These are phyloP conservation scores for Littorina saxatilis DNA, from an alignment of 1,140 invertebrate genomes.

Conservation along the genomic window DNA sequence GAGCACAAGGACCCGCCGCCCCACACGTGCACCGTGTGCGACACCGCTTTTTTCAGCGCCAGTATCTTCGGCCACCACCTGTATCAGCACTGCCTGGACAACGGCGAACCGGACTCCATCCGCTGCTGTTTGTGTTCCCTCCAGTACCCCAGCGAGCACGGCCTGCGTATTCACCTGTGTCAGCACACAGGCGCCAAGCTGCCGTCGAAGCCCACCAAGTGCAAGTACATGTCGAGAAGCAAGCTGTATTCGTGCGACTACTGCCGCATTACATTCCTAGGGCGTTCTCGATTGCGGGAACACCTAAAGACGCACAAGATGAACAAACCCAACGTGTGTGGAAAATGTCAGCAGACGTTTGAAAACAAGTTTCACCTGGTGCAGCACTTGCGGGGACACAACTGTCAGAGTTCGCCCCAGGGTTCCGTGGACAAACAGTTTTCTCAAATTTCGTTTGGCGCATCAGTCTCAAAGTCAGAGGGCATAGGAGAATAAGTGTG, in stretches of 20 bases:
- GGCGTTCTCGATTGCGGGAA: background rate
- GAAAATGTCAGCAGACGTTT: background rate
- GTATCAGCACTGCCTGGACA: background rate
- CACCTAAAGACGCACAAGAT: background rate
- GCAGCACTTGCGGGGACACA: background rate
- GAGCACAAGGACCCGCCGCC: slow-evolving; percentile 17
- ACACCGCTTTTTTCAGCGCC: slow-evolving; percentile 9
- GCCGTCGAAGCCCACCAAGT: too few relatives aligned
- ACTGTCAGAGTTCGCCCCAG: too few relatives aligned
- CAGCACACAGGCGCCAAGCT: background rate
- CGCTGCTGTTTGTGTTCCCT: slow-evolving; percentile 6
- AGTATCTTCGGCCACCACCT: slow-evolving; percentile 2
- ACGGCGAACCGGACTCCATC: background rate
- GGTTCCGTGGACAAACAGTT: too few relatives aligned
- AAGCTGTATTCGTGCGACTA: too few relatives aligned
- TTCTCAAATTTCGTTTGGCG: too few relatives aligned
- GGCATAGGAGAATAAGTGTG: too few relatives aligned
- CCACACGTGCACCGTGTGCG: slow-evolving; percentile 15
- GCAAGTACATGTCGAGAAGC: too few relatives aligned
- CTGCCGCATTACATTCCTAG: too few relatives aligned
- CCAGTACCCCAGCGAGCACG: slow-evolving; percentile 18
- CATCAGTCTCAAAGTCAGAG: too few relatives aligned
- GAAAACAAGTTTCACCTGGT: too few relatives aligned
- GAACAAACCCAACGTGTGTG: background rate
- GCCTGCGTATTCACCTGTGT: slow-evolving; percentile 14